Percentiles rank a stretch among this genome's conserved stretches.
Conservation (phyloP, 2,888 invertebrate genomes). For the Campopleginae sp. region DNA sequence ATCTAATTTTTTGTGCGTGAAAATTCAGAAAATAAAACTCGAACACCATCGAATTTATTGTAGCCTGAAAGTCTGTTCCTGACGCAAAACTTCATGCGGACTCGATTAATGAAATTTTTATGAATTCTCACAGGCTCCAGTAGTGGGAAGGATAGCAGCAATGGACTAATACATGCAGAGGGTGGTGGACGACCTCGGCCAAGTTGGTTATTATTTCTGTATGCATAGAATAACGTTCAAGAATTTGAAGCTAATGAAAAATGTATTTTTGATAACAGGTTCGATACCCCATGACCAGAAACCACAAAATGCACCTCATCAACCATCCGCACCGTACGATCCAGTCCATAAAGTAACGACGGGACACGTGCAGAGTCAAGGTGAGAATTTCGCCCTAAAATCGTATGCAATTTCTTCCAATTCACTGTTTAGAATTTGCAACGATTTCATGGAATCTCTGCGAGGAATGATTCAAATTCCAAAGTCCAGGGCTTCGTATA, state of each 20-base stretch:
- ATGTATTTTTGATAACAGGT: constrained; percentile 15
- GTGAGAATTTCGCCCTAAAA: neutral
- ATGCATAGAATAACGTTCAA: neutral
- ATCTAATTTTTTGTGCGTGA: too few relatives aligned
- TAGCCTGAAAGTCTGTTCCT: too few relatives aligned
- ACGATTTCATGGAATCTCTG: neutral
- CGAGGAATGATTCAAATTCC: neutral
- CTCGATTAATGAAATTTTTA: neutral
- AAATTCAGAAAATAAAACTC: too few relatives aligned
- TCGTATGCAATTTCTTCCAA: neutral
- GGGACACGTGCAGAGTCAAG: constrained; percentile 49
- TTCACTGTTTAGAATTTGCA: neutral
- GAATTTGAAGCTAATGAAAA: neutral
- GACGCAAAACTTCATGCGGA: too few relatives aligned
- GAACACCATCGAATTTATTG: too few relatives aligned
- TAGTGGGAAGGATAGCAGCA: constrained; percentile 59
- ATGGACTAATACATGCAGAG: constrained; percentile 67
- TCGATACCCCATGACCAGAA: constrained; percentile 34
- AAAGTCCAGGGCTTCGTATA: neutral
- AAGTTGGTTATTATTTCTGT: constrained; percentile 59
- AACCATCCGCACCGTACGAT: constrained; percentile 56
- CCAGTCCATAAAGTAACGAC: constrained; percentile 34
- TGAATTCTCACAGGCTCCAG: constrained; percentile 14
- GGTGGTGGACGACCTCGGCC: constrained; percentile 70
- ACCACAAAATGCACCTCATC: constrained; percentile 46